Conservation (phyloP, 2,888 invertebrate species). For the Fragum sueziense region DNA sequence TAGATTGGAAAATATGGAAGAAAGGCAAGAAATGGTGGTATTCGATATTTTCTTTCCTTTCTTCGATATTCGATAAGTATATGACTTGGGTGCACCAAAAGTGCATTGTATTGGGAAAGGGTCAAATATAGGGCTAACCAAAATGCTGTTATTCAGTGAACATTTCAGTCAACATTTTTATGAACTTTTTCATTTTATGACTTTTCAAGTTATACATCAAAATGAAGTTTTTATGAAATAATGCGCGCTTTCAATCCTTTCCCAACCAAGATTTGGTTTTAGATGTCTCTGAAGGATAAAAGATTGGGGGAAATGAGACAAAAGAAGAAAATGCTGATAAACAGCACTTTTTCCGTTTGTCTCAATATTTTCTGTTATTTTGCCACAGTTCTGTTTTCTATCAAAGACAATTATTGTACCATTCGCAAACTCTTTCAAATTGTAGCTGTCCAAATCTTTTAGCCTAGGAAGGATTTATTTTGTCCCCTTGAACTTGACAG, state of each 20-base stretch:
- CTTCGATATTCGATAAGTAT: too few relatives aligned
- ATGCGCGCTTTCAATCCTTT: neutral
- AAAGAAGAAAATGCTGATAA: neutral
- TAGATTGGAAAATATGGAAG: neutral
- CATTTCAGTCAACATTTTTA: too few relatives aligned
- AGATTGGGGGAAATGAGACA: neutral
- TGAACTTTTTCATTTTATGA: too few relatives aligned
- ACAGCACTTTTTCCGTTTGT: neutral
- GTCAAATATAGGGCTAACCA: too few relatives aligned
- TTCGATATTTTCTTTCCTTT: too few relatives aligned
- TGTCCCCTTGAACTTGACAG: too few relatives aligned
- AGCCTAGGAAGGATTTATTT: too few relatives aligned
- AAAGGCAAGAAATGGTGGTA: neutral
- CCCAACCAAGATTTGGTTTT: neutral
- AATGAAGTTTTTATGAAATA: neutral
- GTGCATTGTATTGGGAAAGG: too few relatives aligned
- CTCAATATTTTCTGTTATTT: neutral
- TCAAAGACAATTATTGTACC: neutral
- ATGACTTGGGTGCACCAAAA: too few relatives aligned
- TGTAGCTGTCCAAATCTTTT: too few relatives aligned
- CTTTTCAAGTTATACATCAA: neutral
- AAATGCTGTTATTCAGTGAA: too few relatives aligned
- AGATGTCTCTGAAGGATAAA: neutral
- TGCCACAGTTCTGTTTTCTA: neutral
- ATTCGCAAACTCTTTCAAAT: neutral